Conservation (phyloP, 2,888 invertebrate genomes). For the Shargacucullia verbasci region DNA sequence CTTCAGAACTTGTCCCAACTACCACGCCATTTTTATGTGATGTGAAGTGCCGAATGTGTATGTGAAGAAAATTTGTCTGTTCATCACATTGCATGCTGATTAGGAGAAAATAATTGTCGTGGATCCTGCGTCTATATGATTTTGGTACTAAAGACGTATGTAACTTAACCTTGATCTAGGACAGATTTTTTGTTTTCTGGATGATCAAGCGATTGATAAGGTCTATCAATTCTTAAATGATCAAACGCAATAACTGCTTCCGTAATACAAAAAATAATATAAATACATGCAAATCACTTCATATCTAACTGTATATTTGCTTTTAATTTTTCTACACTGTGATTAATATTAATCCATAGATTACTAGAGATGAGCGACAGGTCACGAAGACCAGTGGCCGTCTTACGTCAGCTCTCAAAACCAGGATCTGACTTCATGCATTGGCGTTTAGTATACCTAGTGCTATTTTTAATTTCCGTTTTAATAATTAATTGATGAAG, state of each 20-base stretch:
- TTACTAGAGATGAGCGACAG: constrained; percentile 28
- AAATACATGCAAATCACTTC: constrained; percentile 6
- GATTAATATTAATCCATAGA: constrained; percentile 32
- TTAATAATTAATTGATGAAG: constrained; percentile 5
- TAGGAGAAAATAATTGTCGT: no score
- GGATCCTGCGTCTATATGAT: no score
- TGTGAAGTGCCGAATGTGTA: no score
- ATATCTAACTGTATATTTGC: constrained; percentile 20
- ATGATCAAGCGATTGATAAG: not conserved
- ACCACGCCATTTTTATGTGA: no score
- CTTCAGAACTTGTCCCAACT: no score
- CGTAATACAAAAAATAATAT: constrained; percentile 17
- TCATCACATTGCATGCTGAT: no score
- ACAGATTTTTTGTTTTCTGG: no score
- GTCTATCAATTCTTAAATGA: no score
- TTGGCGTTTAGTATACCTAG: not conserved
- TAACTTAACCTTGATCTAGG: no score
- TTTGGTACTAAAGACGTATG: no score
- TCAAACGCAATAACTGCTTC: constrained; percentile 18
- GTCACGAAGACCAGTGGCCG: constrained; percentile 50
- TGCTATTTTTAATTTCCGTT: constrained; percentile 44
- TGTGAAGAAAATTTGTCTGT: no score
- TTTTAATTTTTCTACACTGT: constrained; percentile 13
- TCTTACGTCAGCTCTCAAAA: constrained; percentile 45
- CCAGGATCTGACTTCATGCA: constrained; percentile 44